These are phyloP conservation scores for Zeugodacus cucurbitae DNA, from an alignment of 1,140 invertebrate genomes.

Conservation along the genomic window DNA sequence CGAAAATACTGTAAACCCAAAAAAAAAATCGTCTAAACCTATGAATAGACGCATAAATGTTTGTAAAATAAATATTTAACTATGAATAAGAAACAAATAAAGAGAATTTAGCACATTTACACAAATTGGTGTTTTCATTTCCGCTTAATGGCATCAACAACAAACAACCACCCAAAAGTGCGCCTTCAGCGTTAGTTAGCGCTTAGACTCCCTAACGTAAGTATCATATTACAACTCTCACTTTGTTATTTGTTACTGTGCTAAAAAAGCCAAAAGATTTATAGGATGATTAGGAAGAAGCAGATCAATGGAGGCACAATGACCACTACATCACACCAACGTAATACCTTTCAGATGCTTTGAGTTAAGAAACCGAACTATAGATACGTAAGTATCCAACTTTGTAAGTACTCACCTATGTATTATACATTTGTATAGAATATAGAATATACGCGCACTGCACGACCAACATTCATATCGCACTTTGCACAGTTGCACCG, in stretches of 20 bases:
- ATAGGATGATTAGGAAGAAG: background rate
- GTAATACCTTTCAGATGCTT: background rate
- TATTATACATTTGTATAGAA: background rate
- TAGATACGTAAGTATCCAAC: too few relatives aligned
- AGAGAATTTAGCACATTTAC: slow-evolving; percentile 37
- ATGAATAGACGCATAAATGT: slow-evolving; percentile 28
- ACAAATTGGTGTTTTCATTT: slow-evolving; percentile 23
- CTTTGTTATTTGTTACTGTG: background rate
- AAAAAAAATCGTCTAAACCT: slow-evolving; percentile 7
- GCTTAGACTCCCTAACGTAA: slow-evolving; percentile 13
- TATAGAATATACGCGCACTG: background rate
- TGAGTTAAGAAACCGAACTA: background rate
- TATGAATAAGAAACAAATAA: slow-evolving; percentile 32
- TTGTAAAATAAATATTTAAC: slow-evolving; percentile 31
- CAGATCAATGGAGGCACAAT: background rate
- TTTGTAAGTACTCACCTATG: background rate
- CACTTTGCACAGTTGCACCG: background rate
- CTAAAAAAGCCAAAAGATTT: background rate
- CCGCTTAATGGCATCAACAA: background rate
- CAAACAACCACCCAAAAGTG: background rate
- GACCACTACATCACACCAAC: background rate
- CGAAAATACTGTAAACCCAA: background rate
- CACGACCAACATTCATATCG: background rate
- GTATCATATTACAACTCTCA: slow-evolving; percentile 6
- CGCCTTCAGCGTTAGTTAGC: background rate